phyloP scores from a whole-genome alignment of 2,797 vertebrate genomes.

The Hydrocynus forskahlii region DNA sequence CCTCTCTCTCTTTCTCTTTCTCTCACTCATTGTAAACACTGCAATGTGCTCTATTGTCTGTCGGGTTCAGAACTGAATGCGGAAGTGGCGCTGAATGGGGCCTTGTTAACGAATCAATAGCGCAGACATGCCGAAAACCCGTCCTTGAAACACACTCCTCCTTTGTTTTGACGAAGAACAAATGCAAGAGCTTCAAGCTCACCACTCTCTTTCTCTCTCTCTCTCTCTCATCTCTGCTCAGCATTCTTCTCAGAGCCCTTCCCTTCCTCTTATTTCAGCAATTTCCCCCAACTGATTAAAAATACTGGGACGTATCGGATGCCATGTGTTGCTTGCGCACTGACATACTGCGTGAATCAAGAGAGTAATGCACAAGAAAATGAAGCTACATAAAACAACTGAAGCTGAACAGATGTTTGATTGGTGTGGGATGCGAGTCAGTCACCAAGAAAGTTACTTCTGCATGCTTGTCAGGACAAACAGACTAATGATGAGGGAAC shows the following conservation, averaged over 20 bases:
- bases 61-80: slow-evolving; percentile 64
- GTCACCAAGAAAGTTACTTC: slow-evolving; percentile 55
- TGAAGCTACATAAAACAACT: slow-evolving; percentile 42
- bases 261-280: slow-evolving; percentile 45
- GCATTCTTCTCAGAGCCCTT: slow-evolving; percentile 25
- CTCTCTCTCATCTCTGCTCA: slow-evolving; percentile 27
- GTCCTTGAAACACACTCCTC: slow-evolving; percentile 72
- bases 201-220: slow-evolving; percentile 9
- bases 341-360: slow-evolving; percentile 48
- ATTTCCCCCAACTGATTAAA: slow-evolving; percentile 63
- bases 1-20: background rate
- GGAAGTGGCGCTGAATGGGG: slow-evolving; percentile 73
- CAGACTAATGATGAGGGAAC: slow-evolving; percentile 60
- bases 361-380: slow-evolving; percentile 55
- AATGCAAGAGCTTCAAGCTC: slow-evolving; percentile 58
- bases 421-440: slow-evolving; percentile 61
- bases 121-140: slow-evolving; percentile 74
- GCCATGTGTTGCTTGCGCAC: slow-evolving; percentile 48
- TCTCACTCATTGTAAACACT: slow-evolving; percentile 69
- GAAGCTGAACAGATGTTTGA: slow-evolving; percentile 64
- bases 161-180: slow-evolving; percentile 74
- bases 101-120: slow-evolving; percentile 80
- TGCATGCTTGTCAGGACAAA: slow-evolving; percentile 60
- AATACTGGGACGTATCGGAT: slow-evolving; percentile 57
- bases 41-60: slow-evolving; percentile 78